These are phyloP conservation scores for Chaitophorus viminalis DNA, from an alignment of 2,888 invertebrate species.

Conservation along the genomic window DNA sequence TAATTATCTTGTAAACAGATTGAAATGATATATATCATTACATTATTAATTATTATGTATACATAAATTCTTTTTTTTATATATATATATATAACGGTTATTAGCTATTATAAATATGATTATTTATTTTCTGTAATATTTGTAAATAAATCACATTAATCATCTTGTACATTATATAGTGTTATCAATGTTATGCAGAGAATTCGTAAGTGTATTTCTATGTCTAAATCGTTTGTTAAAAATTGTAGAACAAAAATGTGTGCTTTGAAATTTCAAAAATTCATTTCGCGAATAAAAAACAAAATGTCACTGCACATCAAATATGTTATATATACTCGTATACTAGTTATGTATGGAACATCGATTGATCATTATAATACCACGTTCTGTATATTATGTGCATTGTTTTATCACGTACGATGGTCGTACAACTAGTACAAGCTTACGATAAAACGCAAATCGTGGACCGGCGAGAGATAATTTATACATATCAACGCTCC, in stretches of 20 bases:
- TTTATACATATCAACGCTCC: slow-evolving; percentile 19
- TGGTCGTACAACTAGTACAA: neutral
- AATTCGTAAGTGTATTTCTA: neutral
- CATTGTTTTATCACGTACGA: slow-evolving; percentile 15
- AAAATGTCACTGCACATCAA: neutral
- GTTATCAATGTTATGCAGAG: neutral
- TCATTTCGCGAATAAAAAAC: neutral
- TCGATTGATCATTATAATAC: slow-evolving; percentile 20
- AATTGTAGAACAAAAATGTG: neutral
- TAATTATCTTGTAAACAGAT: slow-evolving; percentile 28
- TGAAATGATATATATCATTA: neutral
- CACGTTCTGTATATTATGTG: neutral
- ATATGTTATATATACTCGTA: neutral
- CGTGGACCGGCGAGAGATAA: slow-evolving; percentile 17
- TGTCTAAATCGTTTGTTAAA: neutral
- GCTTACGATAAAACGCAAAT: slow-evolving; percentile 37
- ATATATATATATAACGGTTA: neutral
- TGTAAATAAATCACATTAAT: neutral
- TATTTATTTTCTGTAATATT: neutral
- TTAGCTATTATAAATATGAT: neutral
- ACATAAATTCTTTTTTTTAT: neutral
- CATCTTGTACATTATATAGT: neutral
- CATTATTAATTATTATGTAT: neutral
- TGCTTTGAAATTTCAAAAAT: neutral
- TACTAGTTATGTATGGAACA: too few relatives aligned